Conservation (phyloP, 2,797 vertebrate species). For the Vireo griseus region DNA sequence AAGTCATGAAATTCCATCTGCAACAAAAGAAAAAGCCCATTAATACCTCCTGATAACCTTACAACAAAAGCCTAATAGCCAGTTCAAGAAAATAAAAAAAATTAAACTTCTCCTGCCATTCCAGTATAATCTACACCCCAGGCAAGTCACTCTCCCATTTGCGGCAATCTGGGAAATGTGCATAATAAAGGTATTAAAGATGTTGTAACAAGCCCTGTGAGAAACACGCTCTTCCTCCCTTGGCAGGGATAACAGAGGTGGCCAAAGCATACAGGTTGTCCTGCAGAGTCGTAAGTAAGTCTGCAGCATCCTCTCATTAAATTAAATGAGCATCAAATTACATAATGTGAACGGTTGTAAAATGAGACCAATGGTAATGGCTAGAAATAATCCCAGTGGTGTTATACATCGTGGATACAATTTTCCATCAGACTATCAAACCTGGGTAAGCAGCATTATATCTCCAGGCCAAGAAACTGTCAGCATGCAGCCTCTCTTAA, state of each 20-base stretch:
- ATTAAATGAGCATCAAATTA: constrained; percentile 54
- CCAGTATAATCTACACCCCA: not conserved
- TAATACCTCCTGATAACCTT: not conserved
- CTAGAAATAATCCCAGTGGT: not conserved
- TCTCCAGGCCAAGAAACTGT: constrained; percentile 43
- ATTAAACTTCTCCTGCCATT: not conserved
- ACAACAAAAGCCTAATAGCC: not conserved
- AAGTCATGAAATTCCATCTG: constrained; percentile 54
- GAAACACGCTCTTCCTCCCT: not conserved
- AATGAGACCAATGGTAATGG: constrained; percentile 19
- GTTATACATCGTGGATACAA: not conserved
- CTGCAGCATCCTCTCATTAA: constrained; percentile 52
- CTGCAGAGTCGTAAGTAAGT: constrained; percentile 25
- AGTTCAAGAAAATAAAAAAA: not conserved
- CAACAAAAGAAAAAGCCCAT: constrained; percentile 35
- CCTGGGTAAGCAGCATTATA: not conserved
- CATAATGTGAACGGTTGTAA: constrained; percentile 43
- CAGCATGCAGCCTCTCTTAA: not conserved
- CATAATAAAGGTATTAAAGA: not conserved
- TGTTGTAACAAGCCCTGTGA: not conserved
- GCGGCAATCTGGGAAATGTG: not conserved
- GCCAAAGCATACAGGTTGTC: not conserved
- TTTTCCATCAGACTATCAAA: constrained; percentile 14
- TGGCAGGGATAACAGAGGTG: not conserved
- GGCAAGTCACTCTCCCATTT: not conserved